Base-by-base conservation (phyloP, 2,888 invertebrate species). In the Spilosoma lubricipeda region DNA sequence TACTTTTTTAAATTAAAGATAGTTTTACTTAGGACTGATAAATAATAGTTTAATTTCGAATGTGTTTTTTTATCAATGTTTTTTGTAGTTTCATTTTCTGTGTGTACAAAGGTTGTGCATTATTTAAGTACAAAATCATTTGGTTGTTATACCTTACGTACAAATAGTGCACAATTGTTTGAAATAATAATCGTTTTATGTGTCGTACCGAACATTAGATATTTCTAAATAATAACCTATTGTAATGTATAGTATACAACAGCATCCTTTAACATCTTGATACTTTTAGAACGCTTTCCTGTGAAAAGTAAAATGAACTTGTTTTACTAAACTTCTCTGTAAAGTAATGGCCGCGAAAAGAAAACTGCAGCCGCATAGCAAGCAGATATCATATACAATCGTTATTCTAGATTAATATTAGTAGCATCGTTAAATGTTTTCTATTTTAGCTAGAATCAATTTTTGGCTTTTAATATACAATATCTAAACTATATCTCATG, bases 351-450 rank as follows among this genome's bases (percentile, higher is more conserved):
- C 84, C 84, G 85, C 85, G 72, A 65, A 67, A 11, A 75, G 0
- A 39, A 56, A 66, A 71, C 69, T 18, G 78, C 76, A 78, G 78
- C n/a, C n/a, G n/a, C n/a, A n/a, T n/a, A n/a, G n/a, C n/a, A n/a
- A n/a, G n/a, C 68, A 78, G 39, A 80, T 87, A 79, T 79, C 80
- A 81, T 84, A 85, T 84, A 83, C 84, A 83, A 85, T 83, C 77
- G 85, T 83, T 85, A 86, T 82, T 85, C 81, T 86, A 88, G 84
- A 82, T 82, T 89, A 87, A 85, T 89, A 84, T 85, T 87, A 88
- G 84, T 78, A 81, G 82, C 84, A 87, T 90, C 89, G 90, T 90
- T 92, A 82, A 89, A 89, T 87, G 85, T 91, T 91, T 90, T 90
- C 88, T 90, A 90, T 85, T 81, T 85, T 90, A 90, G 89, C 86